These are phyloP conservation scores for Odontomyia ornata DNA, from an alignment of 2,888 invertebrate species.

Conservation along the genomic window DNA sequence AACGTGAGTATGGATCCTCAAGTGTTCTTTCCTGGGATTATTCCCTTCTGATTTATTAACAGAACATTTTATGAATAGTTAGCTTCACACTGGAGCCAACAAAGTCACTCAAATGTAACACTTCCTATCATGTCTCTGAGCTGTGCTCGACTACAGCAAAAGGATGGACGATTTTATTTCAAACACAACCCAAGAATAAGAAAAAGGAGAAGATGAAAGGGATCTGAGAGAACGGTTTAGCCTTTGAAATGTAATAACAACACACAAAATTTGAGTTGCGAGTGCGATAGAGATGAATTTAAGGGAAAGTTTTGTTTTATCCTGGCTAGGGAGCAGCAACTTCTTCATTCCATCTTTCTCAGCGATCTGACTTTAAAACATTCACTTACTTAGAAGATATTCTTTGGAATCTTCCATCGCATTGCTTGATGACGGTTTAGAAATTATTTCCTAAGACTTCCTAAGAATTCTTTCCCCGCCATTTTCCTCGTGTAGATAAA, in stretches of 20 bases:
- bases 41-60: neutral
- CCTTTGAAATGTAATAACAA: neutral
- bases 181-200: neutral
- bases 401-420: neutral
- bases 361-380: no score
- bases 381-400: neutral
- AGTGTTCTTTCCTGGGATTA: no score
- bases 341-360: no score
- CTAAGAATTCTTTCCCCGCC: neutral
- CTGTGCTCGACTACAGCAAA: no score
- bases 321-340: no score
- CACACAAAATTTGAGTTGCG: neutral
- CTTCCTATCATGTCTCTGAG: neutral
- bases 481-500: neutral
- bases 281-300: no score
- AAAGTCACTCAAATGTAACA: conserved; percentile 7
- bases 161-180: neutral
- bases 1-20: no score
- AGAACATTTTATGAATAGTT: neutral
- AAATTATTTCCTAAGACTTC: neutral
- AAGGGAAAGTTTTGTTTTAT: no score
- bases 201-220: neutral
- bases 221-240: neutral
- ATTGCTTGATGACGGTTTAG: neutral
- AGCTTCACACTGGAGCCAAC: neutral